A percentile compares a stretch with the other conserved stretches of the same genome.
phyloP scores from a whole-genome alignment of 2,113 vertebrate species.

The Mugil cephalus region DNA sequence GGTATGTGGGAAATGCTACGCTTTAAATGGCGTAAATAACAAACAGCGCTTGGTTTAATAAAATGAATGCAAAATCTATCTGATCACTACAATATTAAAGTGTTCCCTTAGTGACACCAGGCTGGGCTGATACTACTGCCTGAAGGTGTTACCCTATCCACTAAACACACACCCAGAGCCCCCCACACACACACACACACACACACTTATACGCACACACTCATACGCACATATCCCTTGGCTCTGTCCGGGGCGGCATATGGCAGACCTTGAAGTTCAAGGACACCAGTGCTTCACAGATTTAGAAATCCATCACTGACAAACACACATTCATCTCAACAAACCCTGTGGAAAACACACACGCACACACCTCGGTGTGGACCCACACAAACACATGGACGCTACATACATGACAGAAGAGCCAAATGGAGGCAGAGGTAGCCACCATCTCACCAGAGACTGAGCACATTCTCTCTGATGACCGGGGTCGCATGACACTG shows the following conservation, averaged over 20 bases:
- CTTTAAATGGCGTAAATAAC: no score
- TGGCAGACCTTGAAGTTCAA: slow-evolving; percentile 79
- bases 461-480: slow-evolving; percentile 34
- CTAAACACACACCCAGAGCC: slow-evolving; percentile 25
- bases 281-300: slow-evolving; percentile 77
- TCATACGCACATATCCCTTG: slow-evolving; percentile 48
- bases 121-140: slow-evolving; percentile 40
- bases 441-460: slow-evolving; percentile 19
- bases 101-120: slow-evolving; percentile 21
- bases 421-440: slow-evolving; percentile 23
- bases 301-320: slow-evolving; percentile 81
- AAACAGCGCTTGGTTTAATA: no score
- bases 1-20: no score
- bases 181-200: slow-evolving; percentile 42
- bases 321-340: slow-evolving; percentile 70
- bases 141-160: slow-evolving; percentile 40
- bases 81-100: background rate
- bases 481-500: slow-evolving; percentile 30
- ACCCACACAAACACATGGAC: slow-evolving; percentile 22
- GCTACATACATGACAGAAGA: slow-evolving; percentile 10
- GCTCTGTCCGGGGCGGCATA: slow-evolving; percentile 73
- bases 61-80: no score
- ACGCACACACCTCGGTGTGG: slow-evolving; percentile 13
- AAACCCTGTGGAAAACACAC: slow-evolving; percentile 49
- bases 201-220: slow-evolving; percentile 44